Conservation (phyloP, 1,140 invertebrate species). For the Oryctes rhinoceros region DNA sequence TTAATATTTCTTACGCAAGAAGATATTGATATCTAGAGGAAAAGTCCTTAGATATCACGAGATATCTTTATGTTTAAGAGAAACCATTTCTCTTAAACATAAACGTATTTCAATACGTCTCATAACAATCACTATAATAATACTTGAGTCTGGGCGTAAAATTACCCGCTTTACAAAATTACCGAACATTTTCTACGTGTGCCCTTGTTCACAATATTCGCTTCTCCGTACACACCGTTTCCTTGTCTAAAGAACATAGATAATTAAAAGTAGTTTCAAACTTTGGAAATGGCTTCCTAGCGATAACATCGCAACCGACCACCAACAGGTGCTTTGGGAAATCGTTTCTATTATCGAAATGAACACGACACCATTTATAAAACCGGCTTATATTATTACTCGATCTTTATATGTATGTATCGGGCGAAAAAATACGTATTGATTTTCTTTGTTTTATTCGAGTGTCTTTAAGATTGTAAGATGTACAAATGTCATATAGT, state of each 20-base stretch:
- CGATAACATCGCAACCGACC: neutral
- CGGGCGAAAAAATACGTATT: too few species aligned
- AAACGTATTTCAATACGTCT: too few species aligned
- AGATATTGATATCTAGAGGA: too few species aligned
- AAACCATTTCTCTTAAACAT: too few species aligned
- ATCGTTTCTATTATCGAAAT: neutral
- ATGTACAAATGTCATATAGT: too few species aligned
- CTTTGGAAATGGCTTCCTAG: neutral
- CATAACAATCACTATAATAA: neutral
- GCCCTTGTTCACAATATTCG: neutral
- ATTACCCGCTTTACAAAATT: neutral
- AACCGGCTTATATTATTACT: neutral
- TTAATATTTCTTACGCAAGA: too few species aligned
- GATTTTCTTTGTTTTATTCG: too few species aligned
- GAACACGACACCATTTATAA: neutral
- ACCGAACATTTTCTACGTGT: neutral
- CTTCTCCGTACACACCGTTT: neutral
- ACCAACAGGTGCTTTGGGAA: neutral
- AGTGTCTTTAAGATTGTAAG: too few species aligned
- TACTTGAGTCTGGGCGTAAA: neutral
- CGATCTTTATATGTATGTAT: neutral
- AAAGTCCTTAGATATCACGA: too few species aligned
- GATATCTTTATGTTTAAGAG: too few species aligned
- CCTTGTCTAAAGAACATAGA: neutral
- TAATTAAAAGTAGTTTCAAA: neutral